A percentile compares a stretch with the other conserved stretches of the same genome.
phyloP scores from a whole-genome alignment of 2,888 invertebrate species.

The Brassicogethes aeneus region DNA sequence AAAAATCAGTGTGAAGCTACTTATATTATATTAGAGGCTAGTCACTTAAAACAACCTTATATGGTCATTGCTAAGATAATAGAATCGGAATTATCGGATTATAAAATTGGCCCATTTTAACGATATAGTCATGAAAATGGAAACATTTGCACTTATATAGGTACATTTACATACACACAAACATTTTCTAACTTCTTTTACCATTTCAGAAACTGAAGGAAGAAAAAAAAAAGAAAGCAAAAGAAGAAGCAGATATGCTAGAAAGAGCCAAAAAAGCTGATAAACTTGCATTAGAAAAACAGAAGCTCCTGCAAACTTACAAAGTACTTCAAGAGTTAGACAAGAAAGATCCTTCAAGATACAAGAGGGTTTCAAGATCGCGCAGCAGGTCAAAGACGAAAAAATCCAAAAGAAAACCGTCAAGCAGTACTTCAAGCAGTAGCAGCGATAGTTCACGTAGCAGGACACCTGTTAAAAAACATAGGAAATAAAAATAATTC shows the following conservation, averaged over 20 bases:
- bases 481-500: not conserved
- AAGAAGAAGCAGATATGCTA: slow-evolving; percentile 41
- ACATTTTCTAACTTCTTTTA: not conserved
- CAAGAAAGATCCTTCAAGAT: slow-evolving; percentile 21
- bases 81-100: too few relatives aligned
- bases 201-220: slow-evolving; percentile 24
- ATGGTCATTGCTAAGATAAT: too few relatives aligned
- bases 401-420: slow-evolving; percentile 21
- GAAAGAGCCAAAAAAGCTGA: slow-evolving; percentile 39
- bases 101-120: too few relatives aligned
- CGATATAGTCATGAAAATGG: too few relatives aligned
- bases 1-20: too few relatives aligned
- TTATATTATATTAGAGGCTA: too few relatives aligned
- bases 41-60: too few relatives aligned
- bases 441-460: slow-evolving; percentile 17
- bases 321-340: slow-evolving; percentile 37
- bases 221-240: slow-evolving; percentile 39
- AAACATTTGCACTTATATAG: too few relatives aligned
- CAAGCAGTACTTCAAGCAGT: slow-evolving; percentile 27
- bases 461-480: slow-evolving; percentile 6
- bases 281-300: slow-evolving; percentile 38
- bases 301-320: slow-evolving; percentile 38
- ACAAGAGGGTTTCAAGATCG: not conserved
- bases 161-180: not conserved
- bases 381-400: slow-evolving; percentile 16